phyloP scores from a whole-genome alignment of 2,888 invertebrate genomes.

The Rotaria sp. region DNA sequence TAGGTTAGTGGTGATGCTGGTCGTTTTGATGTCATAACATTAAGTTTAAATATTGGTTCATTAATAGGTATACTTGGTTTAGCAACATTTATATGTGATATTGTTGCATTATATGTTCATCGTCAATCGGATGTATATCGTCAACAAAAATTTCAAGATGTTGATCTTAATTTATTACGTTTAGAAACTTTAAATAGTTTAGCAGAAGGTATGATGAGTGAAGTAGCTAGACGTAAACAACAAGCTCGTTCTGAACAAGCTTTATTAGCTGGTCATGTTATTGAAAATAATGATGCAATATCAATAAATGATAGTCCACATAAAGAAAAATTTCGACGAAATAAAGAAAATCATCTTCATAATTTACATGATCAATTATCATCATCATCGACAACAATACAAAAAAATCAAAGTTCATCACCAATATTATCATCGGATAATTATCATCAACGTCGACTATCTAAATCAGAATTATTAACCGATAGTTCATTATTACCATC shows the following conservation, averaged over 20 bases:
- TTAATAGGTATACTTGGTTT: slow-evolving; percentile 11
- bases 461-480: not conserved
- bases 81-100: slow-evolving; percentile 25
- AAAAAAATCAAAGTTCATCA: not conserved
- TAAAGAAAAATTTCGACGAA: slow-evolving; percentile 8
- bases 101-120: slow-evolving; percentile 18
- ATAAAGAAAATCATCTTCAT: not conserved
- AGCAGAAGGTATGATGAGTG: not conserved
- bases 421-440: not conserved
- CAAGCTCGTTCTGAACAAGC: not conserved
- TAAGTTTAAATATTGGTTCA: slow-evolving; percentile 58
- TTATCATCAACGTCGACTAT: not conserved
- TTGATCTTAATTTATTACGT: not conserved
- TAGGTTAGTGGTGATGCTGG: slow-evolving; percentile 54
- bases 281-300: not conserved
- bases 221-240: not conserved
- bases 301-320: not conserved
- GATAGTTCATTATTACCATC: not conserved
- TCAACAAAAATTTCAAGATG: slow-evolving; percentile 31
- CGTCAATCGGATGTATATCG: slow-evolving; percentile 9
- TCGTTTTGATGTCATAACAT: slow-evolving; percentile 57
- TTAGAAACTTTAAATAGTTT: slow-evolving; percentile 14
- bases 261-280: not conserved
- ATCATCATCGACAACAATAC: not conserved
- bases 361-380: not conserved